Evolutionary conservation across 2,888 invertebrate genomes (phyloP).

Genomic region (Dusona sp.): DNA sequence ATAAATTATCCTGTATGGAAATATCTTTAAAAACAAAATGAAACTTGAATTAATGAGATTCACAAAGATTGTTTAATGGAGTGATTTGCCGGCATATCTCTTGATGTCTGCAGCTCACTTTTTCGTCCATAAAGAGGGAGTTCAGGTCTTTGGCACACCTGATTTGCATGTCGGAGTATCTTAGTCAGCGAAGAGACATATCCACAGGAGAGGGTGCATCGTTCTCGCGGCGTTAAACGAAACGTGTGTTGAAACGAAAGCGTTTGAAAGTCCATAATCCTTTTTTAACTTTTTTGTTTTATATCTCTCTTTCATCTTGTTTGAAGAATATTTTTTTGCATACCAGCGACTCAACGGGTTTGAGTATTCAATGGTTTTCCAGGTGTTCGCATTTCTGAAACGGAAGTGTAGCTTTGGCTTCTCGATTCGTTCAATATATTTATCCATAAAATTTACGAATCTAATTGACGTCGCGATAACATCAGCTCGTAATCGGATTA

Average conservation of each 20-base stretch:
- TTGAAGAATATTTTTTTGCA: background rate
- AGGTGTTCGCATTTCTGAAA: background rate
- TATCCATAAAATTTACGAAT: constrained; percentile 48
- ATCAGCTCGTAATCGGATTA: constrained; percentile 55
- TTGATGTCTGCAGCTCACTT: constrained; percentile 28
- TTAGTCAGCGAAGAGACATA: constrained; percentile 75
- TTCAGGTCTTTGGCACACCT: constrained; percentile 58
- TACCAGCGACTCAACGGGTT: background rate
- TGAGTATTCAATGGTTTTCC: background rate
- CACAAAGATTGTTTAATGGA: background rate
- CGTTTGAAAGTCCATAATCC: constrained; percentile 20
- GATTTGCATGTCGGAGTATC: constrained; percentile 81
- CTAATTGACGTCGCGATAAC: constrained; percentile 42
- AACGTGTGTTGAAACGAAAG: constrained; percentile 21
- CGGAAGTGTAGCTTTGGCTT: background rate
- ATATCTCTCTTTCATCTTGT: constrained; percentile 21
- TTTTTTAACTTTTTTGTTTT: constrained; percentile 8
- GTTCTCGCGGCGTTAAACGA: constrained; percentile 69
- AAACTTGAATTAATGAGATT: constrained; percentile 6
- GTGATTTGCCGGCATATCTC: constrained; percentile 5
- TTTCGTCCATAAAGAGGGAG: constrained; percentile 38
- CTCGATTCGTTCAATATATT: constrained; percentile 36
- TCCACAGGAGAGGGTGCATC: constrained; percentile 40
- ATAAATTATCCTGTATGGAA: background rate
- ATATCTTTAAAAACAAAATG: background rate